phyloP scores from a whole-genome alignment of 92 coral and sea anemone genomes.

The Parazoanthus swiftii region DNA sequence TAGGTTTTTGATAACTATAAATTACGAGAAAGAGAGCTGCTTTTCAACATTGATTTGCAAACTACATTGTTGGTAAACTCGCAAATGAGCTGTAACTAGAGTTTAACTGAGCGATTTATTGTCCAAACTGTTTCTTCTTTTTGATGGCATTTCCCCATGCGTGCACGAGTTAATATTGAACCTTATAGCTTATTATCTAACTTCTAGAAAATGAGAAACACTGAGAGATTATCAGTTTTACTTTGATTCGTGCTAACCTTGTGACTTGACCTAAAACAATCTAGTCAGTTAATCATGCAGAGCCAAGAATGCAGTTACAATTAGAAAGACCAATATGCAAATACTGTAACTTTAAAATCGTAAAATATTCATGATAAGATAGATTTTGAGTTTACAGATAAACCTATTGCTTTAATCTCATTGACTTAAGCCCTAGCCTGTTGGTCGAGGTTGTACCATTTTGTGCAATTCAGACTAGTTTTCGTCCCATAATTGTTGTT shows the following conservation, averaged over 20 bases:
- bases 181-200: not conserved
- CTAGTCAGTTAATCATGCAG: not conserved
- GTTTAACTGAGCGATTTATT: not conserved
- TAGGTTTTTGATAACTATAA: not conserved
- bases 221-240: not conserved
- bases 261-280: not conserved
- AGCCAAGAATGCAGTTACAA: conserved; percentile 12
- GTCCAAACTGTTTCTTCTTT: not conserved
- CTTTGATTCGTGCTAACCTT: not conserved
- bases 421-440: conserved; percentile 3
- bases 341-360: conserved; percentile 44
- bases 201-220: not conserved
- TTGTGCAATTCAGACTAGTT: not conserved
- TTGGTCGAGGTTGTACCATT: not conserved
- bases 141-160: not conserved
- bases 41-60: not conserved
- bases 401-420: not conserved
- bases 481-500: not conserved
- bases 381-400: conserved; percentile 13
- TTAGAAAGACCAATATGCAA: conserved; percentile 52
- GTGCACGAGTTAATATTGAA: not conserved
- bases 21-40: not conserved
- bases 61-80: not conserved
- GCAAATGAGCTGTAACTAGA: not conserved
- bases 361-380: conserved; percentile 59